Conservation (phyloP, 2,888 invertebrate genomes). For the Syritta pipiens region DNA sequence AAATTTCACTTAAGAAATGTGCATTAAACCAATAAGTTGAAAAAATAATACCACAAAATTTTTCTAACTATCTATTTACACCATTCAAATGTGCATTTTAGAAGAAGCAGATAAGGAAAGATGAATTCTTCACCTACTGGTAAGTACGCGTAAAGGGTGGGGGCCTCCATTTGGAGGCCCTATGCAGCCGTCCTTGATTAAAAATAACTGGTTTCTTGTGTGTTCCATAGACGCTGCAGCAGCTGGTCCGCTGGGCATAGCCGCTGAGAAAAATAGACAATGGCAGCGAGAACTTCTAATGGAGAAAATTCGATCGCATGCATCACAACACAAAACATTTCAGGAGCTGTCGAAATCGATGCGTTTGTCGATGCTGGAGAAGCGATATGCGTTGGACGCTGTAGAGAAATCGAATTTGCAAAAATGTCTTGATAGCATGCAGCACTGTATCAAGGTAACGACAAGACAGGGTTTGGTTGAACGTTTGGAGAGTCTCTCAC, state of each 20-base stretch:
- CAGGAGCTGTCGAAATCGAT: slow-evolving; percentile 93
- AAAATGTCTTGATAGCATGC: slow-evolving; percentile 93
- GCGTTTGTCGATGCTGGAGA: slow-evolving; percentile 92
- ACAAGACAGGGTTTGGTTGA: slow-evolving; percentile 95
- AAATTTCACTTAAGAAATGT: slow-evolving; percentile 24
- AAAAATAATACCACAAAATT: neutral
- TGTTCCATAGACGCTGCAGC: slow-evolving; percentile 40
- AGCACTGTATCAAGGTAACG: slow-evolving; percentile 95
- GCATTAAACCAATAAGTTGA: neutral
- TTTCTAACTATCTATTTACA: neutral
- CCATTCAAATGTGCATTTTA: slow-evolving; percentile 48
- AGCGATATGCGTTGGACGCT: slow-evolving; percentile 91
- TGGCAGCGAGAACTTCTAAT: slow-evolving; percentile 93
- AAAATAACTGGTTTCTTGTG: slow-evolving; percentile 35
- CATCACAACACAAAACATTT: slow-evolving; percentile 90
- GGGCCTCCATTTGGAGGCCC: slow-evolving; percentile 18
- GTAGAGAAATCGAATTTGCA: slow-evolving; percentile 92
- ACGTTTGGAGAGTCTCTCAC: slow-evolving; percentile 92
- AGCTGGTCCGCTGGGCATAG: slow-evolving; percentile 69
- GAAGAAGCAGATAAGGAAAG: slow-evolving; percentile 21
- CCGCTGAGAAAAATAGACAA: slow-evolving; percentile 83
- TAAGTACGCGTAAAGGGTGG: slow-evolving; percentile 40
- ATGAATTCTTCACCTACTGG: slow-evolving; percentile 64
- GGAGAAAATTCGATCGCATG: slow-evolving; percentile 94
- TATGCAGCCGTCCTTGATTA: slow-evolving; percentile 32